Evolutionary conservation across 2,113 vertebrate species (phyloP).

Genomic region (Thunnus maccoyii): DNA sequence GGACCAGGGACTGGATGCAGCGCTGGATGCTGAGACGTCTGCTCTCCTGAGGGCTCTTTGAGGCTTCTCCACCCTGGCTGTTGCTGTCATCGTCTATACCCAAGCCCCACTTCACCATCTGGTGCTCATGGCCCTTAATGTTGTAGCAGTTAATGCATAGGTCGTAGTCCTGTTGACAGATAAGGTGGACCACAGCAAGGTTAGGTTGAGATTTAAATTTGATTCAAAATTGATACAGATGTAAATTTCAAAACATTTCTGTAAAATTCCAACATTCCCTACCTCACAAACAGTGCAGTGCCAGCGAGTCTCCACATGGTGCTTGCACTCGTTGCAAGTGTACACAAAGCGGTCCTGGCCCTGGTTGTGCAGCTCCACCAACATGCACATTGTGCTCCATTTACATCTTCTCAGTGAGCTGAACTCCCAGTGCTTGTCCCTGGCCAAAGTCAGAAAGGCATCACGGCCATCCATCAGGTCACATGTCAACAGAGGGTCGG

Average conservation of each 20-base stretch:
- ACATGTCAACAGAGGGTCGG: constrained; percentile 93
- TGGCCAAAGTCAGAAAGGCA: constrained; percentile 95
- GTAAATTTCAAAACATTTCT: not conserved
- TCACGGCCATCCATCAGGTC: constrained; percentile 98
- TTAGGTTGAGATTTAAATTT: not conserved
- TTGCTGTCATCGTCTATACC: constrained; percentile 96
- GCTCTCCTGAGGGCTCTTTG: constrained; percentile 98
- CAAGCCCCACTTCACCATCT: constrained; percentile 99
- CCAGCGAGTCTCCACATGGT: constrained; percentile 98
- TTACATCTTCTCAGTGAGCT: constrained; percentile 95
- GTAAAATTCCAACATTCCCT: constrained; percentile 37
- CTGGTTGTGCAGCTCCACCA: constrained; percentile 98
- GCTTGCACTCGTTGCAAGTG: constrained; percentile 99
- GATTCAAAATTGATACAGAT: not conserved
- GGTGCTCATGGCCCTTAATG: constrained; percentile 95
- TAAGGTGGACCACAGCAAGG: constrained; percentile 11
- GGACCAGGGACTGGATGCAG: constrained; percentile 98
- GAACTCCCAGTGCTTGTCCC: constrained; percentile 99
- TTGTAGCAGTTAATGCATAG: constrained; percentile 99
- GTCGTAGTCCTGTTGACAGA: constrained; percentile 91
- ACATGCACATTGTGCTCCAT: constrained; percentile 98
- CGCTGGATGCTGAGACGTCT: constrained; percentile 98
- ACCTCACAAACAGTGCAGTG: constrained; percentile 99
- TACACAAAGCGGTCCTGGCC: constrained; percentile 99
- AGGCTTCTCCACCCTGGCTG: constrained; percentile 91